Percentiles rank a stretch among this genome's conserved stretches.
phyloP scores from a whole-genome alignment of 2,797 vertebrate species.

The Labeo calbasu region DNA sequence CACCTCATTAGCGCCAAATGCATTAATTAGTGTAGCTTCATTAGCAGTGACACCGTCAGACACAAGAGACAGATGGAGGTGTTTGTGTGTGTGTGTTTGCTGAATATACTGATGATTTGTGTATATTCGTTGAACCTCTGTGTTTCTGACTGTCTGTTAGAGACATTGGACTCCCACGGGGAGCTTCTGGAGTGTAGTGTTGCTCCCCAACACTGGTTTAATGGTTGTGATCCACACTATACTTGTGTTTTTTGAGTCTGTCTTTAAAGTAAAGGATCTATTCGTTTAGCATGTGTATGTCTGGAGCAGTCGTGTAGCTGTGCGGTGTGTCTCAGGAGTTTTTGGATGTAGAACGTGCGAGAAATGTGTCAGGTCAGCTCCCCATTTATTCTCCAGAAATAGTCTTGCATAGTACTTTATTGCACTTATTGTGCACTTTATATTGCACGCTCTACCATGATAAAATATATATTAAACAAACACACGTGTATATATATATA shows the following conservation, averaged over 20 bases:
- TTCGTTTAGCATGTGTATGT: not conserved
- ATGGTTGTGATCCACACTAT: not conserved
- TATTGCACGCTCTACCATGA: too few species aligned
- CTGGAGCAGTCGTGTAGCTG: not conserved
- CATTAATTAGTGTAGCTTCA: constrained; percentile 69
- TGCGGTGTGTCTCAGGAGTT: not conserved
- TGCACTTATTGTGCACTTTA: too few species aligned
- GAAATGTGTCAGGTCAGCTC: constrained; percentile 47
- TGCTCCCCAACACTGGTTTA: not conserved
- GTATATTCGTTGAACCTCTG: not conserved
- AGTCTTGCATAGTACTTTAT: not conserved
- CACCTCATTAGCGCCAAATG: constrained; percentile 69
- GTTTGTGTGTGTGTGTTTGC: constrained; percentile 20
- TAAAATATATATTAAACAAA: too few species aligned
- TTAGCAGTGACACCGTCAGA: constrained; percentile 60
- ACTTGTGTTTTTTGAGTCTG: not conserved
- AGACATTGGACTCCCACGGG: not conserved
- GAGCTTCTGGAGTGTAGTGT: not conserved
- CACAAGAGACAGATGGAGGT: constrained; percentile 26
- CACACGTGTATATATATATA: too few species aligned
- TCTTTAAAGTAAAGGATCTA: constrained; percentile 6
- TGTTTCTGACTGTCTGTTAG: not conserved
- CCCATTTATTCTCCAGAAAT: constrained; percentile 38
- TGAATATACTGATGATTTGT: constrained; percentile 8
- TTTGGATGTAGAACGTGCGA: constrained; percentile 29